Base-by-base conservation (phyloP, 2,888 invertebrate species). In the Drosophila longiperda region DNA sequence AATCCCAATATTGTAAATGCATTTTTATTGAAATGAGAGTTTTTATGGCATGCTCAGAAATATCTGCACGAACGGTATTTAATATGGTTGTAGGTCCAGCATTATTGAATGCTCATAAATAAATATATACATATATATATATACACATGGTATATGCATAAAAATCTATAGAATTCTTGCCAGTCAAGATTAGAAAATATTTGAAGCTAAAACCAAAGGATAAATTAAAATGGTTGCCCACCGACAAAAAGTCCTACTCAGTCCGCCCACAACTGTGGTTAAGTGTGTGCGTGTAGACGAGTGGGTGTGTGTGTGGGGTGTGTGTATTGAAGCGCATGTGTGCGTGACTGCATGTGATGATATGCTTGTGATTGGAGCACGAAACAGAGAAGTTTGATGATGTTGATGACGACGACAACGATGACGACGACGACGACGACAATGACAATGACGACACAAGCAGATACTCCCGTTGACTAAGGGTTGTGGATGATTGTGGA, bases 341-440 rank as follows among this genome's bases (percentile, higher is more conserved):
- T 42, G 62, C 32, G 34, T 65, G 52, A 40, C 55, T 65, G 66
- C 67, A 70, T 79, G 70, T 64, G 73, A 66, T 83, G 83, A 87
- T 87, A 87, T 87, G 83, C 85, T 77, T 87, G 85, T 77, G 85
- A 85, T 85, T 87, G 77, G 75, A 76, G 76, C 73, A 82, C 68
- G 79, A 85, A 88, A 78, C 82, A 73, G 82, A 86, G 87, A 88
- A 80, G 82, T 82, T 86, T 78, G 87, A 87, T 82, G 86, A 88
- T 86, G 85, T 83, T 87, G 88, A 87, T 85, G 85, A 81, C 75
- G 83, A 71, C 78, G 74, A 81, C 73, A 73, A 57, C 49, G 58
- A 55, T 34, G 48, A 65, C 54, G 12, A 32, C 4, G 29, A 52
- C n/a, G 87, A 87, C 72, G 74, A 58, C 42, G 61, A 53, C 53